Conservation (phyloP, 2,888 invertebrate species). For the Agapostemon virescens region DNA sequence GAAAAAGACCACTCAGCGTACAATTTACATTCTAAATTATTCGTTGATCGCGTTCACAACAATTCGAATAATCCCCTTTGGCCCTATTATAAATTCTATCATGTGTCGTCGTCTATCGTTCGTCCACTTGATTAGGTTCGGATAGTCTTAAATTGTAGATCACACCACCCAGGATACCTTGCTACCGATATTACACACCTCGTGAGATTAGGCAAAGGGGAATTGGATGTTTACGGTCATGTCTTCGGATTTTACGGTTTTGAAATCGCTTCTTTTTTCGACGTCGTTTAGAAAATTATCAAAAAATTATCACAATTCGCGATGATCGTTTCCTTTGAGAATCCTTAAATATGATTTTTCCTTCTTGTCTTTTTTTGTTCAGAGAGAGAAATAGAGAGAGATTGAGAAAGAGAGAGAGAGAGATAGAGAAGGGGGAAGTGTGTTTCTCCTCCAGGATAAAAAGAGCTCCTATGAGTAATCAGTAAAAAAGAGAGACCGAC, state of each 20-base stretch:
- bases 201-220: constrained; percentile 14
- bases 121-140: background rate
- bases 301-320: constrained; percentile 52
- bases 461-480: constrained; percentile 47
- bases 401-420: background rate
- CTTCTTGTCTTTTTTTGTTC: background rate
- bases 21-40: constrained; percentile 42
- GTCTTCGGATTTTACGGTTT: constrained; percentile 3
- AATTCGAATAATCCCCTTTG: constrained; percentile 27
- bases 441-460: constrained; percentile 55
- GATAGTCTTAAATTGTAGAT: constrained; percentile 1
- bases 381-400: background rate
- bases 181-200: background rate
- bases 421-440: constrained; percentile 1
- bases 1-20: constrained; percentile 26
- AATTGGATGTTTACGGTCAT: constrained; percentile 21
- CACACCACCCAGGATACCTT: constrained; percentile 15
- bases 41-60: constrained; percentile 21
- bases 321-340: constrained; percentile 39
- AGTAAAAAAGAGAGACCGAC: constrained; percentile 55
- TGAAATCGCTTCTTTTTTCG: constrained; percentile 15
- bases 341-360: constrained; percentile 32
- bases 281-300: constrained; percentile 48
- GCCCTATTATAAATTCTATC: constrained; percentile 10
- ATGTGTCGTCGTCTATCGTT: background rate